Evolutionary conservation across 2,113 vertebrate genomes (phyloP).

Genomic region (Equus przewalskii): DNA sequence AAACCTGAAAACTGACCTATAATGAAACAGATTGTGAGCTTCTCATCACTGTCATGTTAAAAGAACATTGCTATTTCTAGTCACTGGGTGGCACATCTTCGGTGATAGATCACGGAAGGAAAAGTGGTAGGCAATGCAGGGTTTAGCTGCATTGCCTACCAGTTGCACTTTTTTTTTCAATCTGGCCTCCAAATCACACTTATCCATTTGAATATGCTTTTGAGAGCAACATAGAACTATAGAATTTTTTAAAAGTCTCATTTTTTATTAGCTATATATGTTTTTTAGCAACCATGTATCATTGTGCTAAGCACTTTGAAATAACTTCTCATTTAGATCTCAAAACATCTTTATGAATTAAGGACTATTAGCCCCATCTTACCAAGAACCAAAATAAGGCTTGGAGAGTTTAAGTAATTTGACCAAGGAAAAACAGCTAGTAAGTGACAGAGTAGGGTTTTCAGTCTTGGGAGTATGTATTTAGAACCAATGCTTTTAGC

Average conservation of each 20-base stretch:
- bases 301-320: background rate
- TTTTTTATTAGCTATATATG: background rate
- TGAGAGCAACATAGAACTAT: background rate
- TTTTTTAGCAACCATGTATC: background rate
- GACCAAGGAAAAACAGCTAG: background rate
- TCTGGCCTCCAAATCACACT: background rate
- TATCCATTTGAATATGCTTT: background rate
- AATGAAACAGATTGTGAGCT: background rate
- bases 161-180: background rate
- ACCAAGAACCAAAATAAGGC: background rate
- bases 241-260: background rate
- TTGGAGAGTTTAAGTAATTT: background rate
- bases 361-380: background rate
- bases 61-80: background rate
- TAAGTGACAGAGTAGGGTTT: background rate
- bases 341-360: background rate
- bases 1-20: background rate
- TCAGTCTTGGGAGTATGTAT: background rate
- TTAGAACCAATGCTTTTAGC: background rate
- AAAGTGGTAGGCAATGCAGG: background rate
- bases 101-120: background rate
- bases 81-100: background rate
- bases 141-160: too few species aligned
- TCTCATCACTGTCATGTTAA: background rate
- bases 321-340: background rate